Evolutionary conservation across 2,113 vertebrate genomes (phyloP).

Genomic region (Etheostoma cragini): DNA sequence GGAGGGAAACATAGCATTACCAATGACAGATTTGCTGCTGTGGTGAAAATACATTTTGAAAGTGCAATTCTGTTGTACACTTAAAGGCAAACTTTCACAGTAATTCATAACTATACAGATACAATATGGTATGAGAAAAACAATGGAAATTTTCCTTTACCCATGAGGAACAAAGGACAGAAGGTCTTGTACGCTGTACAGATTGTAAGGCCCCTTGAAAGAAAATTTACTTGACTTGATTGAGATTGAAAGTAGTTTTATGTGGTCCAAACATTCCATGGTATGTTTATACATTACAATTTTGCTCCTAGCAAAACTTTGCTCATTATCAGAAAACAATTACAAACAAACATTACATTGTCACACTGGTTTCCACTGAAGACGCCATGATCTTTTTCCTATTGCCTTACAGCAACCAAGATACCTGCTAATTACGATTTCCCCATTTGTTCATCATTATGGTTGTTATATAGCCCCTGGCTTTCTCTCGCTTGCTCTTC

Average conservation of each 20-base stretch:
- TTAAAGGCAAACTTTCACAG: not conserved
- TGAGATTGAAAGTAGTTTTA: not conserved
- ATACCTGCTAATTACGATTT: constrained; percentile 45
- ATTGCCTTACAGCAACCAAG: constrained; percentile 7
- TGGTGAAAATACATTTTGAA: not conserved
- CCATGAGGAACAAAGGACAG: not conserved
- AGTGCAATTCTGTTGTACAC: not conserved
- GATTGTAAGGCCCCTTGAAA: not conserved
- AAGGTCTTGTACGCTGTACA: not conserved
- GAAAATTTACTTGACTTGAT: not conserved
- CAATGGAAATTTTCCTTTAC: too few relatives aligned
- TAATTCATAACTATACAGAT: not conserved
- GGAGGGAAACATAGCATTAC: too few relatives aligned
- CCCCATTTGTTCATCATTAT: constrained; percentile 55
- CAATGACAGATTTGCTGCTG: too few relatives aligned
- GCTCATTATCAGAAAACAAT: constrained; percentile 1
- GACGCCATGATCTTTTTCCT: constrained; percentile 19
- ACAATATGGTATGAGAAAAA: not conserved
- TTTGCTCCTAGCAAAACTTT: not conserved
- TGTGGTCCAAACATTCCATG: not conserved
- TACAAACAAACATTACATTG: constrained; percentile 1
- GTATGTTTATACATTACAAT: not conserved
- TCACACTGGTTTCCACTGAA: constrained; percentile 26
- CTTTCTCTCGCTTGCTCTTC: constrained; percentile 1
- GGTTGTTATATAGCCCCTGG: constrained; percentile 29